Base-by-base conservation (phyloP, 2,888 invertebrate species). In the Branchipolynoe longqiensis region DNA sequence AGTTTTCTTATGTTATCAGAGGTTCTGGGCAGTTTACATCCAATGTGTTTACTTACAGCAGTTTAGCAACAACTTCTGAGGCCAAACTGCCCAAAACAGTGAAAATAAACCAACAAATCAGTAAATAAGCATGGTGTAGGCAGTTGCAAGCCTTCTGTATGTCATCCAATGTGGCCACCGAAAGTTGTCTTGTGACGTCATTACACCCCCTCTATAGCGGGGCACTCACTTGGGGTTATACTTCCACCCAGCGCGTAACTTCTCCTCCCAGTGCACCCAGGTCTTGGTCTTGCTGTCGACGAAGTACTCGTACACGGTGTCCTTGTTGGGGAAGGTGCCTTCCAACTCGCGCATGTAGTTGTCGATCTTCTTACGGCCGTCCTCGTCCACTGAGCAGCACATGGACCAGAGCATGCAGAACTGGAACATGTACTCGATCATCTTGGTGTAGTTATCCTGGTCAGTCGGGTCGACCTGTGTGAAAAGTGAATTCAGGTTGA, bases 261-360 rank as follows among this genome's bases (percentile, higher is more conserved):
- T 96, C 85, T 96, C 96, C 90, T 97, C 97, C 97, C 98, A 98
- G 28, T 96, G 95, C 82, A 95, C 94, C 94, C 97, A 97, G 86
- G 95, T 94, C 40, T 95, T 95, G 87, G 96, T 95, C 87, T 95
- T 94, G 56, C 95, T 95, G 91, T 98, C 97, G n/a, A 98, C 97
- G 92, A 95, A 97, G 94, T 98, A 98, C 93, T 98, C 98, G 93
- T 97, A 98, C 12, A 98, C 95, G 0, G 97, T 97, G 92, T 97
- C 97, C 91, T 96, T 97, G 69, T 97, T 95, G 0, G 98, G 98
- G 94, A 97, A 97, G 1, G 93, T 93, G 22, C 93, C 93, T 87
- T 94, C 94, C 90, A 93, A 92, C 87, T 94, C 94, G 4, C 94
- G 92, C 73, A 94, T 91, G 89, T 92, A 94, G 86, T 92, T 92